phyloP scores from a whole-genome alignment of 2,113 vertebrate species.

The Ovibos moschatus region DNA sequence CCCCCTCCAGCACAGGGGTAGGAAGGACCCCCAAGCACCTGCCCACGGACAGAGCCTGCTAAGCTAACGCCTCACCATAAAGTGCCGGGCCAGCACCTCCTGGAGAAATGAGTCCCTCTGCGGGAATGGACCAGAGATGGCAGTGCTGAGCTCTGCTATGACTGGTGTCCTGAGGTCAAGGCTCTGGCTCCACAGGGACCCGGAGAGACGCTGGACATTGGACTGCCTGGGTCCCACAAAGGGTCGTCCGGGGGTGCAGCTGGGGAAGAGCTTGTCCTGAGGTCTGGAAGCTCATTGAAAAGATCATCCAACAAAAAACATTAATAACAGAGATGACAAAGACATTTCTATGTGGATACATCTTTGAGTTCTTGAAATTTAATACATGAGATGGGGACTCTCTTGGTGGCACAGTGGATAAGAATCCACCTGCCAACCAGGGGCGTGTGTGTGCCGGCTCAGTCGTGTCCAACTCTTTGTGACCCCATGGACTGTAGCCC shows the following conservation, averaged over 20 bases:
- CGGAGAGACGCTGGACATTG: fast-evolving
- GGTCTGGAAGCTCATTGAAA: neutral
- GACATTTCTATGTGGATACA: neutral
- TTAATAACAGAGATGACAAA: neutral
- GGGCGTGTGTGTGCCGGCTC: neutral
- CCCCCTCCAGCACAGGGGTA: neutral
- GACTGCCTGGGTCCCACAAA: neutral
- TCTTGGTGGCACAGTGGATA: neutral
- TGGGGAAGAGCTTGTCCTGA: neutral
- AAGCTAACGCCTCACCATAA: neutral
- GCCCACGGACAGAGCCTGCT: neutral
- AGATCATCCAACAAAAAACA: neutral
- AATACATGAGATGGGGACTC: neutral
- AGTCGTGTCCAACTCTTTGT: neutral
- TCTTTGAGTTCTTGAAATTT: neutral
- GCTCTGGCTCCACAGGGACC: neutral
- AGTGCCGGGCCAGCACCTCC: fast-evolving
- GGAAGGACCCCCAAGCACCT: neutral
- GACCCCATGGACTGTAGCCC: neutral
- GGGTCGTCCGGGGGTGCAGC: neutral
- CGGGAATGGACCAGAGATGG: neutral
- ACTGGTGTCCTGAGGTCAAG: neutral
- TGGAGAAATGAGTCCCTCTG: neutral
- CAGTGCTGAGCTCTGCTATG: neutral
- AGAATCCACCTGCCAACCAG: neutral